Evolutionary conservation across 2,888 invertebrate genomes (phyloP), one percentile per base, ranked within the genome.

Genomic region (Bugulina stolonifera): DNA sequence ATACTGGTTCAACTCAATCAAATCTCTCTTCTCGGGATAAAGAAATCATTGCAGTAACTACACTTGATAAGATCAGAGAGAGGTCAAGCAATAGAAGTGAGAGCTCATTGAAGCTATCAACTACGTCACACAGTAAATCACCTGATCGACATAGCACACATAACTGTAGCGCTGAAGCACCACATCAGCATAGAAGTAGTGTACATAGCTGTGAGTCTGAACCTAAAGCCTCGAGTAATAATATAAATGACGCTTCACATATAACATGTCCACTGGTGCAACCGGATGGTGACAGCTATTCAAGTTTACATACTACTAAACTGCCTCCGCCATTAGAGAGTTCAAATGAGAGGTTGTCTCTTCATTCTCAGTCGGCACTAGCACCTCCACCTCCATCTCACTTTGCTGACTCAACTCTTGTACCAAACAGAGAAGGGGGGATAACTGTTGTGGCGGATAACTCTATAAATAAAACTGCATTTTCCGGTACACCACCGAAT

Each of bases 1-100:
- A 64, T 32, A 64, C 64, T 64, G 64, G 64, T 27, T 64, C 64
- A 14, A 64, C 64, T 22, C 64, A 64, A 32, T 64, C 64, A 64
- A 64, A 64, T 64, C 64, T 64, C 14, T 64, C 64, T 14, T 64
- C 29, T 32, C 2, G 32, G 32, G 64, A 32, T 34, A 25, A 32
- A 64, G 64, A 64, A 18, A 14, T 5, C 10, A 22, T 18, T 14
- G 34, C n/a, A 32, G 34, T n/a, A 2, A 27, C 29, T 2, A 32
- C 10, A 64, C 64, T 64, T 18, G 10, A 64, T 5, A 22, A 10
- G 32, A 64, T 64, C 27, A 64, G 27, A 34, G 64, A 64, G 32
- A 27, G 32, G 27, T 27, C 64, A 14, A 32, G 64, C 2, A 55
- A 55, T 55, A n/a, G 3, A 55, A 55, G 55, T n/a, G 55, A 55